Conservation (phyloP, 2,113 vertebrate genomes). For the Rynchops niger region DNA sequence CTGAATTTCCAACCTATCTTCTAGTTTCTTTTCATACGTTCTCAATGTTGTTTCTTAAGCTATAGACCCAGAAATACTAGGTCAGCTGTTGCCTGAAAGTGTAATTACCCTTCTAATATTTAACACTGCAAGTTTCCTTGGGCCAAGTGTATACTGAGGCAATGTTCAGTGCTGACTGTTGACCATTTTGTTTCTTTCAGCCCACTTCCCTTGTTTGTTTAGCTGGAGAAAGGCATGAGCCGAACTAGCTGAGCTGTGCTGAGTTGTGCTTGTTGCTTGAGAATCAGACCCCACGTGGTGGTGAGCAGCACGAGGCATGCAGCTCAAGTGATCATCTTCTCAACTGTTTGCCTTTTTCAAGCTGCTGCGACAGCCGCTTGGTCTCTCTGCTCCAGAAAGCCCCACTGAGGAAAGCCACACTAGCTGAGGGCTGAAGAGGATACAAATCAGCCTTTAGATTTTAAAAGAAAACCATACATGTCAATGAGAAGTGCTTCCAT, state of each 20-base stretch:
- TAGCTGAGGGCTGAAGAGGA: not conserved
- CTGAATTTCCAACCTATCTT: not conserved
- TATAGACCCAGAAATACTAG: not conserved
- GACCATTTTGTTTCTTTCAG: not conserved
- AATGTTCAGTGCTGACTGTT: not conserved
- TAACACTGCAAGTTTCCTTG: not conserved
- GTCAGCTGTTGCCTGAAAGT: not conserved
- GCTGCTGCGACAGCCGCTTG: rapidly evolving
- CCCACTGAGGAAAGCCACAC: not conserved
- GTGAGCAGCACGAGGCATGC: not conserved
- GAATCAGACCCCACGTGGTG: rapidly evolving
- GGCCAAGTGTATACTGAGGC: not conserved
- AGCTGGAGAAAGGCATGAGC: not conserved
- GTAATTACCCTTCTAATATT: not conserved
- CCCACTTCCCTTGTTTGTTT: not conserved
- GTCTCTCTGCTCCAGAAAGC: not conserved
- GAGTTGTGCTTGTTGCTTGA: not conserved
- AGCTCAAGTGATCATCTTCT: not conserved
- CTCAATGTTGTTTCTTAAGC: not conserved
- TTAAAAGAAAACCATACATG: not conserved
- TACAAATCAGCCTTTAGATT: not conserved
- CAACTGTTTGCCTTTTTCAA: not conserved
- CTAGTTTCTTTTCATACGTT: not conserved
- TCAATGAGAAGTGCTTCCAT: not conserved
- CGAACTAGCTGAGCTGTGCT: not conserved